Conservation (phyloP, 1,140 invertebrate genomes). For the Dysdera silvatica region DNA sequence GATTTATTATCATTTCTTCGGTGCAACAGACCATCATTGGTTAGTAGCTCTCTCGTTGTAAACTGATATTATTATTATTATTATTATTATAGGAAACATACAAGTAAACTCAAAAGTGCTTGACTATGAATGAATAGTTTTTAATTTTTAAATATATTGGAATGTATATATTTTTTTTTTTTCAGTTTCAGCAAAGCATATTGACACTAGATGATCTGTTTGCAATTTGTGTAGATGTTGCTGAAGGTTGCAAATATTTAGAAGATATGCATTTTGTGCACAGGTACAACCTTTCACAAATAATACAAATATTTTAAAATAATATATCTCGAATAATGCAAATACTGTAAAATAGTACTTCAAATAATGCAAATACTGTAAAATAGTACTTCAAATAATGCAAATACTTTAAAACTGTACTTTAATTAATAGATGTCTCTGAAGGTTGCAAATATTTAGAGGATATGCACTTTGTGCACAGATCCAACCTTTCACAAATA, state of each 20-base stretch:
- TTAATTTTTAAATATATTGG: background rate
- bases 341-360: too few species aligned
- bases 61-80: background rate
- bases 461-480: constrained; percentile 90
- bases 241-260: constrained; percentile 79
- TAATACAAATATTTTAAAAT: too few species aligned
- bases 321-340: too few species aligned
- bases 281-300: constrained; percentile 46
- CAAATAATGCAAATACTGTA: too few species aligned
- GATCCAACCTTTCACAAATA: too few species aligned
- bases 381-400: too few species aligned
- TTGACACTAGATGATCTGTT: constrained; percentile 73
- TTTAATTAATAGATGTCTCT: too few species aligned
- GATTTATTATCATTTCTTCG: constrained; percentile 85
- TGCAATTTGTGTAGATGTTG: constrained; percentile 88
- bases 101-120: background rate
- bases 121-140: background rate
- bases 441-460: constrained; percentile 84
- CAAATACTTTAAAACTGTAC: too few species aligned
- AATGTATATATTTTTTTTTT: background rate
- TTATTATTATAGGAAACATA: background rate
- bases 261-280: constrained; percentile 95
- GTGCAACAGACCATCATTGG: constrained; percentile 57
- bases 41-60: constrained; percentile 42
- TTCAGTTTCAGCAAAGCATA: constrained; percentile 21